Base-by-base conservation (phyloP, 30 jellyfish, hydroid and myxozoan species). In the Mastigias papua region DNA sequence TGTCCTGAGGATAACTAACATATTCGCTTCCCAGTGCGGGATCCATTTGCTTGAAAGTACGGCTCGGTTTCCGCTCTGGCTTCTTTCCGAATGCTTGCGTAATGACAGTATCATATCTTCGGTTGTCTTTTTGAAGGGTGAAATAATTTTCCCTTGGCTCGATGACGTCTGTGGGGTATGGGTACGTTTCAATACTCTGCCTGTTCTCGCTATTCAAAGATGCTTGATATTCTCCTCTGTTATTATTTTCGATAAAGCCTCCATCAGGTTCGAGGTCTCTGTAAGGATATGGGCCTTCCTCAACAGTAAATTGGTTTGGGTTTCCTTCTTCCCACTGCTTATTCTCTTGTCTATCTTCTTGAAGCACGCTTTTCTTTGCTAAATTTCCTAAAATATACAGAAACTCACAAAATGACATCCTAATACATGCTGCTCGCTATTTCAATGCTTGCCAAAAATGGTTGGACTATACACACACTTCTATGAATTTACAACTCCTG, bases 11-110 rank as follows among this genome's bases (percentile, higher is more conserved):
- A 34, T 19, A 85, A 70, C 94, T 85, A 34, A 85, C 94, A 64
- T 85, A 85, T 48, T 85, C 94, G 66, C 89, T 85, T 0, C 94
- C 94, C 8, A 85, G 88, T 0, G 94, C 78, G 34, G 94, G 94
- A 34, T 85, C 94, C 28, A 10, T 48, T 35, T 85, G 68, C 51
- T 57, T 65, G 3, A 57, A 49, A 1, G 35, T 73, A 21, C 31
- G 79, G 25, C 49, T 34, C 51, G n/a, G n/a, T n/a, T 60, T 76
- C 22, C 30, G 70, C 22, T 28, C 71, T 37, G 34, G 79, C n/a
- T 84, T 84, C 31, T 82, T 22, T 9, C 87, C 76, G 10, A 84
- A 69, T 60, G 94, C 20, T 31, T 85, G 94, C 16, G 84, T 85
- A 27, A 85, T 85, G 23, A 85, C 73, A 25, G 94, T 85, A 49